A percentile compares a stretch with the other conserved stretches of the same genome.
phyloP scores from a whole-genome alignment of 2,797 vertebrate genomes.

The Cynopterus sphinx region DNA sequence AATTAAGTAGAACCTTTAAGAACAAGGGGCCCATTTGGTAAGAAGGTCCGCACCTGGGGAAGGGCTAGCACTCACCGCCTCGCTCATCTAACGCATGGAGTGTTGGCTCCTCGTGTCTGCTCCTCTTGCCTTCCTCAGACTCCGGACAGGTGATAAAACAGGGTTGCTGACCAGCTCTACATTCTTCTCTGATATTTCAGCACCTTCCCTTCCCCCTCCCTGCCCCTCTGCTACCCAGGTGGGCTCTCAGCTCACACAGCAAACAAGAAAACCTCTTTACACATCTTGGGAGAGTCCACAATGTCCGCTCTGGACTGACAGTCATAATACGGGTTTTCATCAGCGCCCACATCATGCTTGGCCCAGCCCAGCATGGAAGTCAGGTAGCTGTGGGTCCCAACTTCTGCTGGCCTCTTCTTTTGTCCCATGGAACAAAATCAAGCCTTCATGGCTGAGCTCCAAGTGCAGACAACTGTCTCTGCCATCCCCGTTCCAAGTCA shows the following conservation, averaged over 20 bases:
- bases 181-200: neutral
- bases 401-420: neutral
- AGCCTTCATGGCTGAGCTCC: neutral
- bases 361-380: neutral
- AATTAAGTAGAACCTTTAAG: neutral
- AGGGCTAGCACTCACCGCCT: neutral
- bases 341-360: neutral
- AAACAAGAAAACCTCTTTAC: neutral
- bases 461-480: accelerated
- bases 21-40: neutral
- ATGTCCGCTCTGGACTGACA: too few relatives aligned
- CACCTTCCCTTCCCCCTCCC: too few relatives aligned
- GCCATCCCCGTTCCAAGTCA: neutral
- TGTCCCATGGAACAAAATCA: neutral
- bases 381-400: neutral
- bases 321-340: neutral
- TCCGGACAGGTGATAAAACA: neutral
- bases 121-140: neutral
- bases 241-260: neutral
- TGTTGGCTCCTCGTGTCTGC: accelerated
- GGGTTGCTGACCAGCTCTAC: neutral
- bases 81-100: neutral
- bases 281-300: neutral
- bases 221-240: neutral
- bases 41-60: neutral